These are phyloP conservation scores for Drosophila subquinaria DNA, from an alignment of 2,888 invertebrate genomes.

Conservation along the genomic window DNA sequence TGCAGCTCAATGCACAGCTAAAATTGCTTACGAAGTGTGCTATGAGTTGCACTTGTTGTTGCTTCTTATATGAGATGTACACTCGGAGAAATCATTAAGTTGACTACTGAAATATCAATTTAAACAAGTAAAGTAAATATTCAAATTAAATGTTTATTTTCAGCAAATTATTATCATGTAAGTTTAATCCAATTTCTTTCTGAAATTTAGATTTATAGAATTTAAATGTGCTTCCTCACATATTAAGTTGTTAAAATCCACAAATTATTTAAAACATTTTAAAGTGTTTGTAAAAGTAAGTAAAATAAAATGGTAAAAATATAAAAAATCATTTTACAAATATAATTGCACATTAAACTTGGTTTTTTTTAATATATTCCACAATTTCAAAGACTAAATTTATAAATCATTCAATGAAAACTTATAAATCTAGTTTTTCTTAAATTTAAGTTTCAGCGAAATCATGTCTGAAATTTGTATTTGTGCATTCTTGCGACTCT, in stretches of 20 bases:
- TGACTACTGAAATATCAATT: background rate
- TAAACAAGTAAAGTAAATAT: no score
- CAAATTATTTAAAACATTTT: no score
- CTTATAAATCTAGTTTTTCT: background rate
- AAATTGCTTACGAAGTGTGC: constrained; percentile 75
- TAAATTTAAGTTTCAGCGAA: background rate
- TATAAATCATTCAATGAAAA: background rate
- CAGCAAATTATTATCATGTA: background rate
- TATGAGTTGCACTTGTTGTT: constrained; percentile 71
- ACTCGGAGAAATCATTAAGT: constrained; percentile 31
- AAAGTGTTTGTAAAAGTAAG: no score
- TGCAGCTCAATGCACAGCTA: constrained; percentile 78
- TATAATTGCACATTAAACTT: no score
- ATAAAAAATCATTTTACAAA: no score
- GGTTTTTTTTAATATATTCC: no score
- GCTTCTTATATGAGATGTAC: constrained; percentile 34
- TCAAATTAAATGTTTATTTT: background rate
- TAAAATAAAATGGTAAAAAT: no score
- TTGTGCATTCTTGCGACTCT: constrained; percentile 35
- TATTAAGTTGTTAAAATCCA: no score
- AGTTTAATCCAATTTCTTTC: no score
- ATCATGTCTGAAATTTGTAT: constrained; percentile 21
- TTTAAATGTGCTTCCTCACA: no score
- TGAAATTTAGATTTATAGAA: no score
- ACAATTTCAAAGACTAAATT: no score